Conservation (phyloP, 2,113 vertebrate genomes). For the Hypanus sabinus region DNA sequence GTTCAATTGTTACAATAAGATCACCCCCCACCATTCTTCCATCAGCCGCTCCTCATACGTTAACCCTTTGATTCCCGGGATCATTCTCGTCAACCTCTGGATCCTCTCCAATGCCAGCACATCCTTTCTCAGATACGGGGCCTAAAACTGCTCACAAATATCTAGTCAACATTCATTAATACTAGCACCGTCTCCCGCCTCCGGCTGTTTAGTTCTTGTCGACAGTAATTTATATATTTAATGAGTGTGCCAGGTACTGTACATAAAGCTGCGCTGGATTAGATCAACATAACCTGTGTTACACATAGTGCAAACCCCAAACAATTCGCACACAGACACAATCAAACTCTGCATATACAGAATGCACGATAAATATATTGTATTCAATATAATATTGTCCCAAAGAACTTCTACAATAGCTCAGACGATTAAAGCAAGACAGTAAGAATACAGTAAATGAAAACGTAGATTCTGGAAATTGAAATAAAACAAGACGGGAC, state of each 20-base stretch:
- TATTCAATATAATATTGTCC: background rate
- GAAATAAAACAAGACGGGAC: no score
- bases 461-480: no score
- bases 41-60: no score
- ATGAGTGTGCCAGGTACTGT: background rate
- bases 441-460: background rate
- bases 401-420: background rate
- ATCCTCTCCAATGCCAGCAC: no score
- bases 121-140: no score
- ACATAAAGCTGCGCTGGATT: background rate
- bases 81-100: no score
- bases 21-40: no score
- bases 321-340: background rate
- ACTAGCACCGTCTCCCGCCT: background rate
- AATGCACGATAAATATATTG: background rate
- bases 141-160: background rate
- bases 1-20: no score
- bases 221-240: background rate
- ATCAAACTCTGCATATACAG: background rate
- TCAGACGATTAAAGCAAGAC: background rate
- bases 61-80: no score
- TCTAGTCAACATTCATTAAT: background rate
- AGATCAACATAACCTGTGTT: slow-evolving; percentile 22
- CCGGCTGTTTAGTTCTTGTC: background rate
- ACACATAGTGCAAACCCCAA: background rate